These are phyloP conservation scores for Ectropis crepuscularia DNA, from an alignment of 2,888 invertebrate genomes.

Conservation along the genomic window DNA sequence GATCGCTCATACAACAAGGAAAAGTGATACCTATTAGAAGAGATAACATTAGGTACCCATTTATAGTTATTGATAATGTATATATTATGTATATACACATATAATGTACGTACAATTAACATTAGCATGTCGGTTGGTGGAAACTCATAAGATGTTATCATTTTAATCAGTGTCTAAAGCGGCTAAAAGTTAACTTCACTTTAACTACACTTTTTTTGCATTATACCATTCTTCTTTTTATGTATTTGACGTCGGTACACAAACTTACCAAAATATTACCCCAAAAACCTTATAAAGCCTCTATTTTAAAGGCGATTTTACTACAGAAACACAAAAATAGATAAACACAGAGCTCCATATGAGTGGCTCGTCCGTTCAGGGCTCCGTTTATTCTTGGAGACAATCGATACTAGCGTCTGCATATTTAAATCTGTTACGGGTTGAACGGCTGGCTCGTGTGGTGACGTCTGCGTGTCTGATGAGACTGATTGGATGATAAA, in stretches of 20 bases:
- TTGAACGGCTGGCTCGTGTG: conserved; percentile 54
- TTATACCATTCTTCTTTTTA: neutral
- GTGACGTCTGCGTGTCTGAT: conserved; percentile 26
- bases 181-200: too few species aligned
- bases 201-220: too few species aligned
- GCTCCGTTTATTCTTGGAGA: conserved; percentile 77
- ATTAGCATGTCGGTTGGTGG: too few species aligned
- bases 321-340: conserved; percentile 18
- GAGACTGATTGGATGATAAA: conserved; percentile 16
- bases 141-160: too few species aligned
- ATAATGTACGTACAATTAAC: too few species aligned
- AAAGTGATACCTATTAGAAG: too few species aligned
- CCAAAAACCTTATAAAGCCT: conserved; percentile 1
- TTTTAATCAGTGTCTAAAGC: too few species aligned
- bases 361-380: conserved; percentile 50
- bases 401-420: conserved; percentile 80
- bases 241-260: neutral
- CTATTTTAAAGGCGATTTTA: conserved; percentile 1
- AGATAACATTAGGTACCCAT: too few species aligned
- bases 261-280: neutral
- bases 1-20: too few species aligned
- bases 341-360: conserved; percentile 38
- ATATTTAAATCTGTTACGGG: conserved; percentile 78
- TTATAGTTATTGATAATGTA: too few species aligned
- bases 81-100: too few species aligned